Evolutionary conservation across 2,797 vertebrate species (phyloP), one percentile per base, ranked within the genome.

Genomic region (Cossypha polioptera): DNA sequence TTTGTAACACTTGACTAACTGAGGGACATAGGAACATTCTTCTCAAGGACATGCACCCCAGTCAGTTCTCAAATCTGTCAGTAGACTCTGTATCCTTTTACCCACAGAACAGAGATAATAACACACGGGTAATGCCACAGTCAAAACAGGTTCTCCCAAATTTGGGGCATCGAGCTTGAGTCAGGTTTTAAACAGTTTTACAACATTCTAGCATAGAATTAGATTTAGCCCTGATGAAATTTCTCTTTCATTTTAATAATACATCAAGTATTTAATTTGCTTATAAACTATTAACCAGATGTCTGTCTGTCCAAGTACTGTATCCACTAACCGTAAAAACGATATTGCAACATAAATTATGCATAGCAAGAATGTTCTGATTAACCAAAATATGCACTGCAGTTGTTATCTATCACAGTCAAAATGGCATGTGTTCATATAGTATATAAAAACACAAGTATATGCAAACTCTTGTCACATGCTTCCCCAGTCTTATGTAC

Each of bases 201-300:
- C 29, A 73, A 31, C 17, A 48, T 36, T 76, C 50, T 51, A 65
- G 38, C 62, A 86, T 28, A 92, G 81, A 90, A 82, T 15, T 57
- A 83, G 35, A 86, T 75, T 75, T 43, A 90, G 77, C 45, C 59
- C 61, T 43, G 59, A 73, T 71, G 51, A 95, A 94, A 85, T 74
- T 91, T 93, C 62, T 75, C 24, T 48, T 88, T 77, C 40, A 91
- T 69, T 95, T 61, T 80, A 94, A 92, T 94, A 95, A 89, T 17
- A 24, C 24, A 78, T 90, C 28, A 38, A 92, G 62, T 51, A 95
- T 72, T 94, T 94, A 89, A 96, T 95, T 93, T 94, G 73, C 63
- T 90, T 78, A 86, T 90, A 88, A 94, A 69, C 90, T 83, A 90
- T 93, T 96, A 90, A 85, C 29, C 77, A 96, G 81, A 80, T 94